Evolutionary conservation across 2,888 invertebrate genomes (phyloP).

Genomic region (Linnaemya vulpina): DNA sequence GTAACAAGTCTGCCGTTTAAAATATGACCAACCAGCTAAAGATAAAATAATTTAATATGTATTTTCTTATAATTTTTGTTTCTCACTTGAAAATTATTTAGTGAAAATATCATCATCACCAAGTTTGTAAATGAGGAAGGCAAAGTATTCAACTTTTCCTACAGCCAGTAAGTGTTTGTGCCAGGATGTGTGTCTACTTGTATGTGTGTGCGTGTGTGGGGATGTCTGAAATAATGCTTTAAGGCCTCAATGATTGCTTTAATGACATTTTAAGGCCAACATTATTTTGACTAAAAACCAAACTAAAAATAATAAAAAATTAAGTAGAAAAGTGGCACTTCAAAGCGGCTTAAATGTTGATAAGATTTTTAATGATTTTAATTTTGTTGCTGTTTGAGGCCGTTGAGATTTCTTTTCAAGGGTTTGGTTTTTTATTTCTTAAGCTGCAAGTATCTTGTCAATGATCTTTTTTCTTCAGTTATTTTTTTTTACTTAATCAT

Average conservation of each 20-base stretch:
- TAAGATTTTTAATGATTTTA: slow-evolving; percentile 51
- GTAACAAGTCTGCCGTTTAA: background rate
- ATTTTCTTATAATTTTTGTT: background rate
- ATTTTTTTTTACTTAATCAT: background rate
- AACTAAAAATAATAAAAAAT: slow-evolving; percentile 58
- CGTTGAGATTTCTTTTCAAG: background rate
- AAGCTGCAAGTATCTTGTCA: slow-evolving; percentile 39
- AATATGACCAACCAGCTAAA: background rate
- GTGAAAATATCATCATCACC: slow-evolving; percentile 37
- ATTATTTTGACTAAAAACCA: slow-evolving; percentile 39
- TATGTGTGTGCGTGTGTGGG: background rate
- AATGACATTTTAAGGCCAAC: slow-evolving; percentile 58
- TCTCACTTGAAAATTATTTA: slow-evolving; percentile 43
- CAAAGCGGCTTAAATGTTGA: slow-evolving; percentile 63
- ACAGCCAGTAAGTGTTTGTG: background rate
- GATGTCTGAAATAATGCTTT: slow-evolving; percentile 46
- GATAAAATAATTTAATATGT: background rate
- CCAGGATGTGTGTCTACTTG: too few relatives aligned
- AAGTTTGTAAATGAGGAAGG: background rate
- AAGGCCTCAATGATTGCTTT: slow-evolving; percentile 61
- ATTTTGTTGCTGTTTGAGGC: background rate
- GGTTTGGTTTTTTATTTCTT: slow-evolving; percentile 16
- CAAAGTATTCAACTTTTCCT: background rate
- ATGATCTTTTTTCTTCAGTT: slow-evolving; percentile 24
- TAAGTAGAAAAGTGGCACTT: slow-evolving; percentile 54